Base-by-base conservation (phyloP, 2,797 vertebrate species). In the Sebastes oblongus region DNA sequence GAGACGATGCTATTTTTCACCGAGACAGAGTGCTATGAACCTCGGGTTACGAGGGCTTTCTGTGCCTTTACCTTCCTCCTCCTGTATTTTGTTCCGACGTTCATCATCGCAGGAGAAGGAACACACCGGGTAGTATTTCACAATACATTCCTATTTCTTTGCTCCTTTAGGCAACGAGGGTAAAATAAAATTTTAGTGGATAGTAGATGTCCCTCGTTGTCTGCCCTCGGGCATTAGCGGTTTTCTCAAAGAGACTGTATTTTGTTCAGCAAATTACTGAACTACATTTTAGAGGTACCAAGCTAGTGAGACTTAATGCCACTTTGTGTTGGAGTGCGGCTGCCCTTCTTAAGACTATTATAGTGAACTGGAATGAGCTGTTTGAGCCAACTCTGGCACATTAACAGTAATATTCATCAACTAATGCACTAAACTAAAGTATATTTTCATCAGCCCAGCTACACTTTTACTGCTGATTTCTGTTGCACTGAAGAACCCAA, bases 1-100 rank as follows among this genome's bases (percentile, higher is more conserved):
- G 83, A 83, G 83, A 88, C 72, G 64, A 78, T 86, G 88, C 91
- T 46, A 93, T 95, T 92, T 93, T 93, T 95, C 94, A 95, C 71
- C 0, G 10, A 89, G 93, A 94, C 92, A 89, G 91, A 88, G 85
- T 39, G 84, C 73, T 34, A 16, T 78, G 88, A 91, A 94, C 88
- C 73, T 71, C 7, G 27, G 89, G 89, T 93, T 89, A 85, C 46
- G 72, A 75, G 84, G 80, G 85, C 80, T 83, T 82, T 87, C 77
- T 66, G 50, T 32, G 52, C 80, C 77, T 84, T 84, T 86, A 86
- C 89, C 83, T 75, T 84, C 73, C 82, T 84, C 75, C 82, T 78
- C 76, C 77, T 70, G 72, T 77, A 70, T 87, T 85, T 82, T 22
- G 16, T 66, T 77, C 69, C 75, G 55, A 42, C 81, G 77, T 88